Conservation (phyloP, 2,797 vertebrate species). For the Fundulus diaphanus region DNA sequence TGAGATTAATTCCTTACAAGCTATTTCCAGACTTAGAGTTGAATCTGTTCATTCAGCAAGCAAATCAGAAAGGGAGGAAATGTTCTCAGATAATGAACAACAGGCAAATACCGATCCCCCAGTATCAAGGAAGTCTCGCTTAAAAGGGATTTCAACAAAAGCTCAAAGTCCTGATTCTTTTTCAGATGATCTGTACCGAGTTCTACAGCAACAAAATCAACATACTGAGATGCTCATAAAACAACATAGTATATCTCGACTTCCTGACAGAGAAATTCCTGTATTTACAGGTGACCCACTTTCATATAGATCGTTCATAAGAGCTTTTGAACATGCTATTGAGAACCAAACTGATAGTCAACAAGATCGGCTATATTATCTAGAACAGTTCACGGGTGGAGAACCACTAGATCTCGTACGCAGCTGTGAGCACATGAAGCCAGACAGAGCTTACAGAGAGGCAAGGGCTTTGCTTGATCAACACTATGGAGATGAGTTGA, state of each 20-base stretch:
- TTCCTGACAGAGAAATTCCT: background rate
- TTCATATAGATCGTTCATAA: background rate
- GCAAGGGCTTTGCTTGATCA: constrained; percentile 4
- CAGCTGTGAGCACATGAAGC: constrained; percentile 8
- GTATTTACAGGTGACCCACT: background rate
- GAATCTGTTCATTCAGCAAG: background rate
- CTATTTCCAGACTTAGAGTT: background rate
- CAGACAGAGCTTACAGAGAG: constrained; percentile 10
- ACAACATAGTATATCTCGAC: background rate
- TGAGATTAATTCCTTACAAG: background rate
- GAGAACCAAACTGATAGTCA: constrained; percentile 3
- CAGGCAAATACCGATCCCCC: background rate
- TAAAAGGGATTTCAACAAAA: background rate
- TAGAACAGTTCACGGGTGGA: background rate
- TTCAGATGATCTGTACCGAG: background rate
- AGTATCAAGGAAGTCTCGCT: background rate
- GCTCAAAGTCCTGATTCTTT: background rate
- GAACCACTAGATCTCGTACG: constrained; percentile 6
- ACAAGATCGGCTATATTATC: constrained; percentile 5
- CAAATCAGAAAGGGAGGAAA: background rate
- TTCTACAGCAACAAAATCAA: background rate
- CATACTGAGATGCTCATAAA: constrained; percentile 11
- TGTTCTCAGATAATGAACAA: background rate
- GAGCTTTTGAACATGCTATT: constrained; percentile 4
- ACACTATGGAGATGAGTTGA: constrained; percentile 6